Conservation (phyloP, 2,113 vertebrate genomes). For the Ibidorhyncha struthersii region DNA sequence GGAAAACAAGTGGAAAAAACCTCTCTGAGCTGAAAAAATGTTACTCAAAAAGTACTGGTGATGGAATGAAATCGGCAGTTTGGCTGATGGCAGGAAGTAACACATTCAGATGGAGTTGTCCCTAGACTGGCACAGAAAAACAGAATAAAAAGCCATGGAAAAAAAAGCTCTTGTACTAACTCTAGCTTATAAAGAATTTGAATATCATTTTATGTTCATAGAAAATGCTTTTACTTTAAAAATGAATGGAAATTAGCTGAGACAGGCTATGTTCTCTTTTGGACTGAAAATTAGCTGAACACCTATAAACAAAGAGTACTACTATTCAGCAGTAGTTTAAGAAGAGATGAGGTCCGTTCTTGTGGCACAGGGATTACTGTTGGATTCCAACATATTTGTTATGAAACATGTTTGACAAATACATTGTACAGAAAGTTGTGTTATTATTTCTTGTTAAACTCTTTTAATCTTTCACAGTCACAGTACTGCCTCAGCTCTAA, state of each 20-base stretch:
- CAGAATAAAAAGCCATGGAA: background rate
- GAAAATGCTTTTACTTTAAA: background rate
- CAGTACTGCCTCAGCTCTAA: background rate
- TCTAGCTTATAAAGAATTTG: background rate
- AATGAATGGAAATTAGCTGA: background rate
- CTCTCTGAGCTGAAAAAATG: background rate
- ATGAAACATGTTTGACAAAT: slow-evolving; percentile 42
- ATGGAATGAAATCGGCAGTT: background rate
- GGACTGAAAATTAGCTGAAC: background rate
- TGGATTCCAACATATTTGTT: slow-evolving; percentile 10
- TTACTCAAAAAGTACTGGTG: background rate
- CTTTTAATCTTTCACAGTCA: slow-evolving; percentile 16
- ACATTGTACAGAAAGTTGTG: background rate
- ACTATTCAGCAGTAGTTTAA: background rate
- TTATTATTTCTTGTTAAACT: slow-evolving; percentile 33
- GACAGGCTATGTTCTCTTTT: background rate
- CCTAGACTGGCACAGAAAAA: background rate
- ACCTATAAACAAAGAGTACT: background rate
- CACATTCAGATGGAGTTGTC: background rate
- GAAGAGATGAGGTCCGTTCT: background rate
- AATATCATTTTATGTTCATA: background rate
- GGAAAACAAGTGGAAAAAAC: background rate
- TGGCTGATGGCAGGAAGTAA: background rate
- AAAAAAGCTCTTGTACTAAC: background rate
- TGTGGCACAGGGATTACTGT: background rate